Evolutionary conservation across 2,888 invertebrate genomes (phyloP), one percentile per base, ranked within the genome.

Genomic region (Spodoptera littoralis): DNA sequence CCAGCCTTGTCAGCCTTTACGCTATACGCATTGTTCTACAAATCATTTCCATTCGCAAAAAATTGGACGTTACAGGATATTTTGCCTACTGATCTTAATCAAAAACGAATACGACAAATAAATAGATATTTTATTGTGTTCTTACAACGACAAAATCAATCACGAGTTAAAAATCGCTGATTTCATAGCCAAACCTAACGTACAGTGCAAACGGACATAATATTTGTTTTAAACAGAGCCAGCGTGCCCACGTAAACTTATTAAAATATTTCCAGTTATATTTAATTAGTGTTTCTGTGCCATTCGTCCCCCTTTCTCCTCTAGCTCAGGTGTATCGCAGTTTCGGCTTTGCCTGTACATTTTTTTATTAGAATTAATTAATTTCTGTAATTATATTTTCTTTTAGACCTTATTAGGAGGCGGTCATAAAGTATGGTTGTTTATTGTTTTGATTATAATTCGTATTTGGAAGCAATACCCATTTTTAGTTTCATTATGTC

Each of bases 231-330:
- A 90, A 91, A 86, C 89, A 84, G 84, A 84, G 81, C 82, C 84
- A 79, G 76, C 79, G 81, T 78, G 84, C 87, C 86, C 88, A 88
- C 93, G 84, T 94, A 93, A 94, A 94, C 92, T 94, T 93, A 93
- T 93, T 94, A 94, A 94, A 94, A 94, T 94, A 94, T 92, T 91
- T 91, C 90, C 88, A 88, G 89, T 88, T 89, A 90, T 92, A 93
- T 94, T 92, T 94, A 93, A 93, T 94, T 94, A 93, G 91, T 86
- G 85, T 84, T 86, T 84, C 87, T 87, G 88, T 88, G 84, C 91
- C 90, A 90, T 92, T 91, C 91, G 91, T 90, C 88, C 88, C 86
- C 86, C 60, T 73, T 72, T 73, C 82, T 84, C 80, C 88, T 80
- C 84, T 84, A 82, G 84, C 89, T 84, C 91, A 90, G 90, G 90